These are phyloP conservation scores for Desmodus rotundus DNA, from an alignment of 2,113 vertebrate genomes.

Conservation along the genomic window DNA sequence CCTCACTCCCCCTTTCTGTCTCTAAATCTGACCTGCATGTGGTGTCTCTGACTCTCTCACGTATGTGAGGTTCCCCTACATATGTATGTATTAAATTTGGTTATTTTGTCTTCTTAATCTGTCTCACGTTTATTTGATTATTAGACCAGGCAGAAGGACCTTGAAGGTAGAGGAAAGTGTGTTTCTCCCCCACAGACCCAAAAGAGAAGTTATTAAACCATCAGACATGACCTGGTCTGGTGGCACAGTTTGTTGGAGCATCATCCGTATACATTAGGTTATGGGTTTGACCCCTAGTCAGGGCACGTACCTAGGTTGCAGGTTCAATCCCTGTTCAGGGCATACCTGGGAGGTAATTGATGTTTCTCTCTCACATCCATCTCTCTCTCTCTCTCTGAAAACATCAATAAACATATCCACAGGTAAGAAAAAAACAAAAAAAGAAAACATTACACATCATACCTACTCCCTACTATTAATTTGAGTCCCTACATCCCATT, in stretches of 20 bases:
- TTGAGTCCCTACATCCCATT: not conserved
- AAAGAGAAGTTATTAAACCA: not conserved
- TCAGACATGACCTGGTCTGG: too few species aligned
- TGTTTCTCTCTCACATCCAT: too few species aligned
- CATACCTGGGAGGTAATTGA: too few species aligned
- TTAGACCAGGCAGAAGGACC: not conserved
- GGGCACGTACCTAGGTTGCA: too few species aligned
- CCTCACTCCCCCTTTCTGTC: not conserved
- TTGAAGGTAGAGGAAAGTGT: not conserved
- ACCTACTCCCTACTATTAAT: not conserved
- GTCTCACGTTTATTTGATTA: not conserved
- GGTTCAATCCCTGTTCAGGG: too few species aligned
- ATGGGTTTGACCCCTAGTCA: too few species aligned
- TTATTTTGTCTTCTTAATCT: not conserved
- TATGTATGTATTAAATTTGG: not conserved
- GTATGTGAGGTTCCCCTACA: not conserved
- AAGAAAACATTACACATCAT: not conserved
- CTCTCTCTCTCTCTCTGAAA: too few species aligned
- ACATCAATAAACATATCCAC: too few species aligned
- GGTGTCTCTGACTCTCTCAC: not conserved
- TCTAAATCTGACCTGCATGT: not conserved
- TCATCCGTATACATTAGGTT: too few species aligned
- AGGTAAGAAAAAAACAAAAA: too few species aligned
- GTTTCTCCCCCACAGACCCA: not conserved
- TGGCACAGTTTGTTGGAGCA: too few species aligned